phyloP scores from a whole-genome alignment of 1,140 invertebrate species.

The Cydia splendana region DNA sequence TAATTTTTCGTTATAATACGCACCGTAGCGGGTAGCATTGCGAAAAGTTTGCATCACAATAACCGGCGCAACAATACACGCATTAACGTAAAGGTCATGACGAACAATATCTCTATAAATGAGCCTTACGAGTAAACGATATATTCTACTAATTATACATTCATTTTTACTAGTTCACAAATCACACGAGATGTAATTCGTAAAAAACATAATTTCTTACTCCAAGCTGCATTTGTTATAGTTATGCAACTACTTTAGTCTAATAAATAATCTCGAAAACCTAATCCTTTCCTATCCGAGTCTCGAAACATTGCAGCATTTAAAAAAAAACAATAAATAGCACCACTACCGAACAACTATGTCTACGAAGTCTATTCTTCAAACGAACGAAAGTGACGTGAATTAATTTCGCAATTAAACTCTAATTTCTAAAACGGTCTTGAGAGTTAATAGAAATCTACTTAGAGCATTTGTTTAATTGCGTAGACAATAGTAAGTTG shows the following conservation, averaged over 20 bases:
- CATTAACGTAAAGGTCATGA: slow-evolving; percentile 65
- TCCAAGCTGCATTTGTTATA: neutral
- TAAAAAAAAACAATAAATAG: neutral
- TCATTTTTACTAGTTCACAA: slow-evolving; percentile 15
- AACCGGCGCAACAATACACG: slow-evolving; percentile 58
- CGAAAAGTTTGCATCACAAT: slow-evolving; percentile 62
- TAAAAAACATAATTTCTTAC: neutral
- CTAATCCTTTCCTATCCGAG: neutral
- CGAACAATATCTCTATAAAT: slow-evolving; percentile 50
- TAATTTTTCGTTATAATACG: slow-evolving; percentile 64
- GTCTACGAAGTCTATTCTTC: neutral
- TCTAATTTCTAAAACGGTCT: slow-evolving; percentile 56
- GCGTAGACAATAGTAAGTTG: slow-evolving; percentile 64
- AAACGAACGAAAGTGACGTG: slow-evolving; percentile 14
- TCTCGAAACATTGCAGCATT: neutral
- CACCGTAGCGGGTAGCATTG: slow-evolving; percentile 52
- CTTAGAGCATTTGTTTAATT: slow-evolving; percentile 64
- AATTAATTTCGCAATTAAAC: slow-evolving; percentile 26
- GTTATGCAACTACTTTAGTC: neutral
- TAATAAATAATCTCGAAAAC: neutral
- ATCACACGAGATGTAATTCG: slow-evolving; percentile 9
- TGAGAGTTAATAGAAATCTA: slow-evolving; percentile 68
- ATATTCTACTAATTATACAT: slow-evolving; percentile 21
- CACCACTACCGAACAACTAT: neutral
- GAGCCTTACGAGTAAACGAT: slow-evolving; percentile 25